Percentiles rank a stretch among this genome's conserved stretches.
These are phyloP conservation scores for Mythimna lalbum DNA, from an alignment of 2,888 invertebrate species.

Conservation along the genomic window DNA sequence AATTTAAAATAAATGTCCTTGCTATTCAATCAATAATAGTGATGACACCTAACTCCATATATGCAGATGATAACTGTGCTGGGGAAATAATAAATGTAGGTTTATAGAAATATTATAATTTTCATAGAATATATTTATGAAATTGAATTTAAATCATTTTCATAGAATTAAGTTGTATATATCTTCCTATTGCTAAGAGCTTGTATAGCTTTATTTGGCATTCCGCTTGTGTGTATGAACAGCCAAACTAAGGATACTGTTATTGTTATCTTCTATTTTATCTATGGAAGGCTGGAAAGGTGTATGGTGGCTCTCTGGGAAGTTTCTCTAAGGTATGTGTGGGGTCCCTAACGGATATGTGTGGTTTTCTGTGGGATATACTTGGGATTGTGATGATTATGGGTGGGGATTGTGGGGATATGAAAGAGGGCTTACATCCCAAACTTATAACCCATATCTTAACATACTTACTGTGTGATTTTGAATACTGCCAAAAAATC, in stretches of 20 bases:
- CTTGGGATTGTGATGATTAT: too few species aligned
- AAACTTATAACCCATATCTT: background rate
- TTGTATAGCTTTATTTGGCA: too few species aligned
- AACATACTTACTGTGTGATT: background rate
- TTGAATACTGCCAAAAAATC: too few species aligned
- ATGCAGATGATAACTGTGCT: background rate
- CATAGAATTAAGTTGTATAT: background rate
- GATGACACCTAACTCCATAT: background rate
- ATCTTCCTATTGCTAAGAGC: background rate
- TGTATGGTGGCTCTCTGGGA: background rate
- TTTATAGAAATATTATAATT: background rate
- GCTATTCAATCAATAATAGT: background rate
- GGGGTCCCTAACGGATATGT: background rate
- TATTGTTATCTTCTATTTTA: background rate
- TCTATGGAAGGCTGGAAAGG: background rate
- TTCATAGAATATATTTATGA: background rate
- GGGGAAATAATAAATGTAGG: background rate
- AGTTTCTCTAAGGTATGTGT: background rate
- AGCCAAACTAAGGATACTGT: background rate
- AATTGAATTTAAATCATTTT: too few species aligned
- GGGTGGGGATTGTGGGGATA: background rate
- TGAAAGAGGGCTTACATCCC: background rate
- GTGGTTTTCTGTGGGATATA: background rate
- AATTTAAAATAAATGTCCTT: conserved; percentile 2
- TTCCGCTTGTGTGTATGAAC: too few species aligned